These are phyloP conservation scores for Lucilia cuprina DNA, from an alignment of 1,140 invertebrate genomes.

Conservation along the genomic window DNA sequence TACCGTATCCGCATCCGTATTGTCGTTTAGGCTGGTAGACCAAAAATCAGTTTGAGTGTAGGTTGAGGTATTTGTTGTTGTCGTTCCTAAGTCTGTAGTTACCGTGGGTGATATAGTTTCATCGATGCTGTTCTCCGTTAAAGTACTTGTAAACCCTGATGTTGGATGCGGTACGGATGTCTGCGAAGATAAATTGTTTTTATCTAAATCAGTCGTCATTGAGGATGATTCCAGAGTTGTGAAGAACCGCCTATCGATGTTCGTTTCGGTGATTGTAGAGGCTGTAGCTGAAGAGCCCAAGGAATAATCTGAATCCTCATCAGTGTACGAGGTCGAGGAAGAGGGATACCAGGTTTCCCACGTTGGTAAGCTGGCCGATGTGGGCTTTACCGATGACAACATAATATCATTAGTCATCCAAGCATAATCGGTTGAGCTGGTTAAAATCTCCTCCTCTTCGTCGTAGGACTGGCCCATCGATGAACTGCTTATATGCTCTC, in stretches of 20 bases:
- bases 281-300: neutral
- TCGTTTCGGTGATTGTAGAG: neutral
- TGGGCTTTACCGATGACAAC: neutral
- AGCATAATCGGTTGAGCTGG: neutral
- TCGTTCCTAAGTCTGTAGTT: constrained; percentile 28
- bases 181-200: neutral
- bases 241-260: neutral
- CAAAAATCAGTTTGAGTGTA: neutral
- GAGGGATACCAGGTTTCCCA: constrained; percentile 29
- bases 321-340: neutral
- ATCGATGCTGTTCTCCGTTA: neutral
- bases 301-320: neutral
- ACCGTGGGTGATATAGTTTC: constrained; percentile 12
- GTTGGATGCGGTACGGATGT: neutral
- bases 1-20: neutral
- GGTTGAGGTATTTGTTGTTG: neutral
- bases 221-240: neutral
- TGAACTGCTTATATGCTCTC: neutral
- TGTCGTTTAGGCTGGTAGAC: neutral
- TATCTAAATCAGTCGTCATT: neutral
- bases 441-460: neutral
- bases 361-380: constrained; percentile 7
- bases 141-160: neutral
- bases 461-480: neutral
- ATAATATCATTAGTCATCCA: constrained; percentile 5